These are phyloP conservation scores for Tetramorium alpestre DNA, from an alignment of 1,140 invertebrate genomes.

Conservation along the genomic window DNA sequence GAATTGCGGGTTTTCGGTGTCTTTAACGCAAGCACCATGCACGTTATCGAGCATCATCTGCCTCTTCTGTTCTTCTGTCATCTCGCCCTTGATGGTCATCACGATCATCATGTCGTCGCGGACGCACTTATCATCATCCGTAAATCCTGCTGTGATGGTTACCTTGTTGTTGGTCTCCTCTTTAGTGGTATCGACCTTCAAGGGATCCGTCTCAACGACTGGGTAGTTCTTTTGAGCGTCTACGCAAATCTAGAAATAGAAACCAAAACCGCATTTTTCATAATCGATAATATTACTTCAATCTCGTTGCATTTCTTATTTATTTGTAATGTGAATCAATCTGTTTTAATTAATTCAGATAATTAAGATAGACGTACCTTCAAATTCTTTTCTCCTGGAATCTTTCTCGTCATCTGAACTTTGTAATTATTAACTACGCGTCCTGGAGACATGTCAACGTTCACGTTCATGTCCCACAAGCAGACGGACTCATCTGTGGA, in stretches of 20 bases:
- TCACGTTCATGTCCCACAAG: constrained; percentile 79
- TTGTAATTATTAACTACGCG: constrained; percentile 75
- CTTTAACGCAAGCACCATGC: constrained; percentile 64
- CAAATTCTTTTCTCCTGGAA: constrained; percentile 77
- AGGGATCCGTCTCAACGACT: constrained; percentile 42
- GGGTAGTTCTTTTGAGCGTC: constrained; percentile 78
- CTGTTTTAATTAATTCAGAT: neutral
- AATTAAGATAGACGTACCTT: constrained; percentile 63
- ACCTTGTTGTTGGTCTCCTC: constrained; percentile 76
- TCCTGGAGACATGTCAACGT: constrained; percentile 73
- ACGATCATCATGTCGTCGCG: constrained; percentile 69
- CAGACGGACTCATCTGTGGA: constrained; percentile 67
- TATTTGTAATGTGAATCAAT: neutral
- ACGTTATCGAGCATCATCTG: constrained; percentile 55
- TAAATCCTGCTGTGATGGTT: constrained; percentile 75
- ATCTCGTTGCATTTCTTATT: neutral
- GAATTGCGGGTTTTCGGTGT: constrained; percentile 68
- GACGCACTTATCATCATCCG: constrained; percentile 75
- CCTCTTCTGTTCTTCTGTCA: constrained; percentile 75
- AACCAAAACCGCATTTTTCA: neutral
- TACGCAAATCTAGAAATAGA: constrained; percentile 78
- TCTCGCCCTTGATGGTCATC: constrained; percentile 67
- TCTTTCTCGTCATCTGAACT: constrained; percentile 75
- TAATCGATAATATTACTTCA: neutral
- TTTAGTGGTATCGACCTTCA: constrained; percentile 54